phyloP scores from a whole-genome alignment of 2,113 vertebrate genomes.

The Acanthochromis polyacanthus region DNA sequence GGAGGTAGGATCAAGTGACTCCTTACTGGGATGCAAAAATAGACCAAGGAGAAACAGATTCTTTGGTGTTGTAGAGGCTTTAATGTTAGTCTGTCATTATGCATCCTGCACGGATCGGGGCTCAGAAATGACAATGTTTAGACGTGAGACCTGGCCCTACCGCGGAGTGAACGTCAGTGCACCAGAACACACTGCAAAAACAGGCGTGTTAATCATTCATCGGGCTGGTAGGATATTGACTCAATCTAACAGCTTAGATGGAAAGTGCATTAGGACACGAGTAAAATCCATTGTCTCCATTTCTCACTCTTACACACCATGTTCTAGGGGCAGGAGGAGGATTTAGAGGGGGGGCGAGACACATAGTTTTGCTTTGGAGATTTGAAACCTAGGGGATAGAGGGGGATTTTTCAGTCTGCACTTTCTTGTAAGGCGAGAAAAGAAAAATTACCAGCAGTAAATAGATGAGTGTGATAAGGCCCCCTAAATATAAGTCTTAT shows the following conservation, averaged over 20 bases:
- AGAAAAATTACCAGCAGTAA: constrained; percentile 78
- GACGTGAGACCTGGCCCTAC: constrained; percentile 49
- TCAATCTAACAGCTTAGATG: constrained; percentile 54
- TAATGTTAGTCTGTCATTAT: constrained; percentile 68
- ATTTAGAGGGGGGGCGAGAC: constrained; percentile 30
- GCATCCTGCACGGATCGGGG: constrained; percentile 38
- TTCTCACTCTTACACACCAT: constrained; percentile 46
- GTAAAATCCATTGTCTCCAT: constrained; percentile 63
- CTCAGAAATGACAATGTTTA: constrained; percentile 59
- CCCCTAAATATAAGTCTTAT: constrained; percentile 81
- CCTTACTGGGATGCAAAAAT: constrained; percentile 74
- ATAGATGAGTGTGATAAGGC: constrained; percentile 79
- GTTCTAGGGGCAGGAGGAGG: constrained; percentile 31
- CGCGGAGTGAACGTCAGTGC: constrained; percentile 38
- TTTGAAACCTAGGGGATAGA: constrained; percentile 60
- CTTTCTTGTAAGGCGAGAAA: constrained; percentile 60
- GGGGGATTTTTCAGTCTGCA: constrained; percentile 60
- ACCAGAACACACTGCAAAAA: constrained; percentile 40
- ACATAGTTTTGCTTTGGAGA: constrained; percentile 59
- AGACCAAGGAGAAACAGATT: constrained; percentile 69
- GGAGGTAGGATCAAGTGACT: constrained; percentile 74
- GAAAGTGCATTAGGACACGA: constrained; percentile 53
- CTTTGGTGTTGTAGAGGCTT: constrained; percentile 67
- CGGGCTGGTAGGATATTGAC: constrained; percentile 47
- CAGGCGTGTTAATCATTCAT: constrained; percentile 54